Evolutionary conservation across 2,888 invertebrate species (phyloP).

Genomic region (Nemurella pictetii): DNA sequence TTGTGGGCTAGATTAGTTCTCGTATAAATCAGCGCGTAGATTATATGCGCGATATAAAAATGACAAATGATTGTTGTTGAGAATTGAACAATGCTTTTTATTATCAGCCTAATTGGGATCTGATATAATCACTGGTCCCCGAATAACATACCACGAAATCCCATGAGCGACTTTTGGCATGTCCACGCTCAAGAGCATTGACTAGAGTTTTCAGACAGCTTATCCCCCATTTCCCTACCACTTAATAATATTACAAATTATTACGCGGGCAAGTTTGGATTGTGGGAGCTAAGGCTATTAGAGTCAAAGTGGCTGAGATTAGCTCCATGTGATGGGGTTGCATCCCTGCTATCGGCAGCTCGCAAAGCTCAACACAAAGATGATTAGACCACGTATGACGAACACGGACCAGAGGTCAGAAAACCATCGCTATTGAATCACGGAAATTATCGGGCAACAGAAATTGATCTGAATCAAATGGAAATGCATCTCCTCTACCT

Average conservation of each 20-base stretch:
- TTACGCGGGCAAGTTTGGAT: background rate
- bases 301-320: background rate
- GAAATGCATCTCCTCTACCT: background rate
- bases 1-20: too few species aligned
- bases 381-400: background rate
- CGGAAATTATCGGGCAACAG: background rate
- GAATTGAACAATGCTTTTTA: background rate
- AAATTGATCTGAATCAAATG: slow-evolving; percentile 6
- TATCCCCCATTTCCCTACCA: background rate
- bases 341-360: background rate
- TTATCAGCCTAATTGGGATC: background rate
- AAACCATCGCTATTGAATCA: background rate
- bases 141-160: background rate
- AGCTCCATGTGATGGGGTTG: background rate
- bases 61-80: background rate
- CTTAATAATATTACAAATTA: background rate
- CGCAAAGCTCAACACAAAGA: background rate
- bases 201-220: background rate
- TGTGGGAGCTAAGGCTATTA: background rate
- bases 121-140: background rate
- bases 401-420: background rate
- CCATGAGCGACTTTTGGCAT: background rate
- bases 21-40: background rate
- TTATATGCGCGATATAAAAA: background rate
- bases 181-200: background rate